Evolutionary conservation across 2,797 vertebrate species (phyloP).

Genomic region (Anableps anableps): DNA sequence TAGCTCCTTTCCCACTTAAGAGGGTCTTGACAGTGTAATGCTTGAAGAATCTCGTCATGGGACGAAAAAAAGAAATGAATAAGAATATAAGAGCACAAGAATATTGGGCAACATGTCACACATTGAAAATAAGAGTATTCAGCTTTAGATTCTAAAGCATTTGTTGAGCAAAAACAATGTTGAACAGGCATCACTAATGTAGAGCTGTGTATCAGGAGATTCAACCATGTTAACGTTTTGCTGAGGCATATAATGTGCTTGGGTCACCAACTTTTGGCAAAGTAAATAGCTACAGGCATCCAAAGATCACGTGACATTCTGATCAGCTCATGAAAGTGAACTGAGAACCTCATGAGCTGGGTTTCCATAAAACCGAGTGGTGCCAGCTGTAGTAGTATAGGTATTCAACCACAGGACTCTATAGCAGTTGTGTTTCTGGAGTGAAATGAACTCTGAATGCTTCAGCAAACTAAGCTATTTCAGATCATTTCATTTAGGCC

Average conservation of each 20-base stretch:
- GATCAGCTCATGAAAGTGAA: neutral
- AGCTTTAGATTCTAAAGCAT: too few relatives aligned
- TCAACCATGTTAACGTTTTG: neutral
- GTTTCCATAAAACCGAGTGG: neutral
- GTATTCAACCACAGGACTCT: neutral
- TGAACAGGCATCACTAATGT: neutral
- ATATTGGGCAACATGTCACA: neutral
- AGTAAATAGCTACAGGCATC: neutral
- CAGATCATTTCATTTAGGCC: neutral
- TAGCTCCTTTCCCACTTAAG: neutral
- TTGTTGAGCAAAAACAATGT: neutral
- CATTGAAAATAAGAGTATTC: too few relatives aligned
- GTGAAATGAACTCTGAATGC: too few relatives aligned
- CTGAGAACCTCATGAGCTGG: neutral
- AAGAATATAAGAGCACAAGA: neutral
- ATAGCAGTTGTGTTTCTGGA: neutral
- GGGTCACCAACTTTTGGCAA: neutral
- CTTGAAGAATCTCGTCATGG: neutral
- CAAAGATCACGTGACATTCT: neutral
- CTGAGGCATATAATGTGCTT: neutral
- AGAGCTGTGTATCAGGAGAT: neutral
- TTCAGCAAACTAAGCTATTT: neutral
- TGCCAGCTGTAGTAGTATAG: neutral
- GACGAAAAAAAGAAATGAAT: neutral
- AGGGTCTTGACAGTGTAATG: slow-evolving; percentile 1